Evolutionary conservation across 2,797 vertebrate genomes (phyloP).

Genomic region (Gymnopithys bicolor): DNA sequence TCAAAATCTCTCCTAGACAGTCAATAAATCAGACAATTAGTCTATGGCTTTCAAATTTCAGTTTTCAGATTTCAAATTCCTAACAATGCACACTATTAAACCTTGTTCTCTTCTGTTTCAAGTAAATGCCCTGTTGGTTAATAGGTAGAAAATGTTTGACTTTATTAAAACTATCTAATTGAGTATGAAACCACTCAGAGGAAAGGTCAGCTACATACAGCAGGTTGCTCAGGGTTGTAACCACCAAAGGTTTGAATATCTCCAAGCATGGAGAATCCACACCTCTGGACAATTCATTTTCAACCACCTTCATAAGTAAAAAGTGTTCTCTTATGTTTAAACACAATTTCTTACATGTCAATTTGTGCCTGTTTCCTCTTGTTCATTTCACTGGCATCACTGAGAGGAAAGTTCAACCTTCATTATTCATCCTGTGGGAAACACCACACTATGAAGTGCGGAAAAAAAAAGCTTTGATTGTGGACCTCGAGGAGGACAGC

Average conservation of each 20-base stretch:
- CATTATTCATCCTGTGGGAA: neutral
- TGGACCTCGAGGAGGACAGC: no score
- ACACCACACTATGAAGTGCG: no score
- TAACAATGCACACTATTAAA: neutral
- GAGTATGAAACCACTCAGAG: neutral
- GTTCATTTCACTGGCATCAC: neutral
- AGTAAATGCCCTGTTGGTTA: neutral
- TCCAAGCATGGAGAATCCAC: neutral
- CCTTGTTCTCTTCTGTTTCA: neutral
- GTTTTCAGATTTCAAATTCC: neutral
- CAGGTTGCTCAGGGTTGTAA: neutral
- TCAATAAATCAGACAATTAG: neutral
- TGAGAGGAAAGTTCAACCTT: neutral
- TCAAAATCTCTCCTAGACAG: neutral
- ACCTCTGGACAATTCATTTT: neutral
- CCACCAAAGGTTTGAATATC: neutral
- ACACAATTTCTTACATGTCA: neutral
- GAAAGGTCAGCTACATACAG: neutral
- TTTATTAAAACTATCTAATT: neutral
- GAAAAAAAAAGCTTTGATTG: no score
- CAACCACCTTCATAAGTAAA: neutral
- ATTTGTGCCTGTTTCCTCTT: neutral
- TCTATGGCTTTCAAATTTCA: neutral
- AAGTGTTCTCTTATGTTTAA: neutral
- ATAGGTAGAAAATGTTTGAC: neutral